Evolutionary conservation across 2,113 vertebrate species (phyloP), one percentile per base, ranked within the genome.

Genomic region (Brevimyrus niger): DNA sequence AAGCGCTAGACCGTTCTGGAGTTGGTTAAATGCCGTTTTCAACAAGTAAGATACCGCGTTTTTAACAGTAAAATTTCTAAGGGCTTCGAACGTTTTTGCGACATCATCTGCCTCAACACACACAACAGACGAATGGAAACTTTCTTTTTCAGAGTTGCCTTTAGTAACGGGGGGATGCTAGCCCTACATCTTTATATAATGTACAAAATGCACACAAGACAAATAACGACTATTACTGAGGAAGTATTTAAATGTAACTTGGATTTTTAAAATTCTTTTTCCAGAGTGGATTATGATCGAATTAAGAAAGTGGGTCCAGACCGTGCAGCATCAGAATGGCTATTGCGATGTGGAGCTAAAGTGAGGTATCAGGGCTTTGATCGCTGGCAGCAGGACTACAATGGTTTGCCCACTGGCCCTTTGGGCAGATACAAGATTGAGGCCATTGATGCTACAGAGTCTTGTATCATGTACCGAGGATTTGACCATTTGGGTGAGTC

Each of bases 11-110:
- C 89, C 50, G 83, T 97, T 99, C 94, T 99, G 98, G 98, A 96
- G 96, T 0, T 99, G 98, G 98, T 94, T 99, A 90, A 99, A 99
- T 69, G 94, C 98, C 0, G 97, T 99, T 47, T 99, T 99, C 93
- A 99, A 99, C 96, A 98, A 96, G 98, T 99, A 95, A 97, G 94
- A 44, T 3, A 3, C 42, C 48, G 31, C 11, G 15, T 38, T 23
- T 84, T 83, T n/a, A 38, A 80, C 53, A n/a, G 13, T 31, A 27
- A 21, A 55, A 11, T 31, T 10, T 21, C 38, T 89, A 15, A 73
- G 44, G 27, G 13, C 76, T 46, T 15, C 38, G 27, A 10, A 80
- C 31, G 1, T 44, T 21, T 38, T 44, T 82, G 65, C 65, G 9
- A 73, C 27, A 73, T 8, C 35, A 15, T 69, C 27, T 35, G 23